These are phyloP conservation scores for Tetrapedia diversipes DNA, from an alignment of 2,888 invertebrate species.

Conservation along the genomic window DNA sequence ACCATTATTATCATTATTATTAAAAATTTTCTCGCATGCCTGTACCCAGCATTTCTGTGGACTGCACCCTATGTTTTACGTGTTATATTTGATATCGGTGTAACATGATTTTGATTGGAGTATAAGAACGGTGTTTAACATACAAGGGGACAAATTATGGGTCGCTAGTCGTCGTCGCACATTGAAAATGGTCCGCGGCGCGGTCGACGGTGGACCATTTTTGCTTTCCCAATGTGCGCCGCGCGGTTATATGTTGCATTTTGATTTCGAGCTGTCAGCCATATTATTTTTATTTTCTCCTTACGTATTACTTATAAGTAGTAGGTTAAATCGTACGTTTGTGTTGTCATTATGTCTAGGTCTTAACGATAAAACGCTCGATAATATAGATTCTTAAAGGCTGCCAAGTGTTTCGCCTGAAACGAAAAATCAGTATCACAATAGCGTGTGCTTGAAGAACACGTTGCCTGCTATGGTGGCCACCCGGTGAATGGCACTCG, in stretches of 20 bases:
- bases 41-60: slow-evolving; percentile 65
- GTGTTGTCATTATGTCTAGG: slow-evolving; percentile 50
- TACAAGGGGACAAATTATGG: slow-evolving; percentile 32
- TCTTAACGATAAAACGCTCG: slow-evolving; percentile 51
- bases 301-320: slow-evolving; percentile 50
- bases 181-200: slow-evolving; percentile 69
- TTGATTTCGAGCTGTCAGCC: slow-evolving; percentile 79
- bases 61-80: slow-evolving; percentile 32
- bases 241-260: slow-evolving; percentile 71
- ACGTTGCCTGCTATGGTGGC: no score
- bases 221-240: slow-evolving; percentile 59
- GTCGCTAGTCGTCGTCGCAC: slow-evolving; percentile 70
- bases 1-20: background rate
- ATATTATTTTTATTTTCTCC: slow-evolving; percentile 62
- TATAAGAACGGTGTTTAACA: slow-evolving; percentile 27
- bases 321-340: slow-evolving; percentile 30
- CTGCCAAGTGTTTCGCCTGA: slow-evolving; percentile 32
- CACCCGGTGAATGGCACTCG: no score
- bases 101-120: slow-evolving; percentile 41
- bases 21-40: slow-evolving; percentile 33
- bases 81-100: slow-evolving; percentile 52
- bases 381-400: slow-evolving; percentile 41
- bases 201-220: slow-evolving; percentile 30
- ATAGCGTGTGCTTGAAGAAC: slow-evolving; percentile 28
- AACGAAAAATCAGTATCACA: slow-evolving; percentile 44